Evolutionary conservation across 2,113 vertebrate genomes (phyloP), one percentile per base, ranked within the genome.

Genomic region (Lates calcarifer): DNA sequence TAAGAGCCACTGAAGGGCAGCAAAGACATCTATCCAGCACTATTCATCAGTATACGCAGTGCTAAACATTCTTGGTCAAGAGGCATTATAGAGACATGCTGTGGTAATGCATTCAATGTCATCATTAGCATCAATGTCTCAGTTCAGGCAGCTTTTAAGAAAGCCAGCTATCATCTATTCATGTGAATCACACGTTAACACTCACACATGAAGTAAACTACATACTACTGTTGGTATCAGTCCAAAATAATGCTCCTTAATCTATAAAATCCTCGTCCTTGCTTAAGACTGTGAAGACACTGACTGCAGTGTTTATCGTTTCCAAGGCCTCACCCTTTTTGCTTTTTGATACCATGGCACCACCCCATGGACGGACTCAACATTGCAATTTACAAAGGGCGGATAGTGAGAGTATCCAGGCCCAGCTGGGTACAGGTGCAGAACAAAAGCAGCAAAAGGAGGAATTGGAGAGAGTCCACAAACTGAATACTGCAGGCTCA

Each of bases 291-390:
- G 12, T 33, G 11, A 70, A 84, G 63, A 45, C 83, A n/a, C 56
- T 39, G 8, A 58, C 74, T 76, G 88, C 70, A 58, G 49, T 65
- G 71, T 74, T 64, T 18, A 3, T 82, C 6, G 57, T 49, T 47
- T 28, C 71, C 9, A 13, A 17, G 35, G 49, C 88, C 84, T 87
- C 88, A 87, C 90, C 90, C 87, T 26, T 79, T 61, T 84, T 79
- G 13, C 39, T 85, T 80, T 79, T 15, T 62, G 17, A 69, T 28
- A 35, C 66, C 6, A 79, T 62, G 81, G 58, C 3, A 14, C 90
- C 93, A 70, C 84, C 91, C 65, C 14, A 22, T 88, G 93, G 77
- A 24, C 7, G 3, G 7, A 15, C 0, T 5, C 2, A 11, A 3
- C 29, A 79, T 56, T 84, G 66, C 79, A 85, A 12, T 1, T 43